phyloP scores from a whole-genome alignment of 2,888 invertebrate species.

The Neoitamus cyanurus region DNA sequence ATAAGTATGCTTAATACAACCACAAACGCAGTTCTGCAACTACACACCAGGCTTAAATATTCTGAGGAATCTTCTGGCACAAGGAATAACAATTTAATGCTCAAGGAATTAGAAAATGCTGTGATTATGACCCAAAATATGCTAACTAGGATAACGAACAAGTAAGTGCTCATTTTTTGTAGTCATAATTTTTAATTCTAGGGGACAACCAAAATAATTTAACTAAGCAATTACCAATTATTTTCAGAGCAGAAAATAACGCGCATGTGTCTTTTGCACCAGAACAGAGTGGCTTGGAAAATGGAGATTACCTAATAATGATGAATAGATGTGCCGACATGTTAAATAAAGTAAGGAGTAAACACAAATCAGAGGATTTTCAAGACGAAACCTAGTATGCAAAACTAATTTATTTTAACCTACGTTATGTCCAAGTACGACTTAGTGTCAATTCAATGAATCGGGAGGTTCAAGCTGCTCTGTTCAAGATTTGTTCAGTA shows the following conservation, averaged over 20 bases:
- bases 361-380: slow-evolving; percentile 61
- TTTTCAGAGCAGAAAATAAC: slow-evolving; percentile 38
- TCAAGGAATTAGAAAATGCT: slow-evolving; percentile 67
- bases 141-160: slow-evolving; percentile 64
- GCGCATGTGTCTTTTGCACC: slow-evolving; percentile 55
- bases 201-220: background rate
- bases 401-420: background rate
- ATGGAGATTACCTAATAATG: slow-evolving; percentile 68
- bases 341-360: slow-evolving; percentile 68
- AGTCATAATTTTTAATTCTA: background rate
- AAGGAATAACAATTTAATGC: slow-evolving; percentile 60
- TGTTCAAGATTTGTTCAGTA: background rate
- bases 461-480: background rate
- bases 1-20: slow-evolving; percentile 69
- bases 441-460: slow-evolving; percentile 15
- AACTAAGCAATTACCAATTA: background rate
- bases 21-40: slow-evolving; percentile 65
- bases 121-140: slow-evolving; percentile 67
- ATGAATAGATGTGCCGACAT: slow-evolving; percentile 75
- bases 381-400: slow-evolving; percentile 21
- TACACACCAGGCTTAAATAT: slow-evolving; percentile 65
- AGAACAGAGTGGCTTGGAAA: slow-evolving; percentile 61
- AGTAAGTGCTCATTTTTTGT: slow-evolving; percentile 41
- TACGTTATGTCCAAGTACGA: background rate
- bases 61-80: slow-evolving; percentile 60